These are phyloP conservation scores for Gnathonemus longibarbis DNA, from an alignment of 2,113 vertebrate genomes.

Conservation along the genomic window DNA sequence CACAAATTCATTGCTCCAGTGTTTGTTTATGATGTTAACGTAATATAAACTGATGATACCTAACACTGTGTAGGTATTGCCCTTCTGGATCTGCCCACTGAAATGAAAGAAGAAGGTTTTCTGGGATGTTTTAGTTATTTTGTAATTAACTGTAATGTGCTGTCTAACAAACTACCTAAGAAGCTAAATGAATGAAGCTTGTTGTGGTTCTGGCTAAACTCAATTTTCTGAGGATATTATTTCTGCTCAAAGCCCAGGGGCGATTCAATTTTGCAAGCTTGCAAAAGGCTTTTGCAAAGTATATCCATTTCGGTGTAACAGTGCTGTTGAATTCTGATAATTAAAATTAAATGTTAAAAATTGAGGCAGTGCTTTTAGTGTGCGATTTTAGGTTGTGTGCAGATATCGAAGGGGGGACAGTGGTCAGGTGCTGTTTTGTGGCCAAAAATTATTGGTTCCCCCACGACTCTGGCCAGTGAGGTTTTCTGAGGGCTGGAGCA, in stretches of 20 bases:
- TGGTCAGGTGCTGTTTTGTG: not conserved
- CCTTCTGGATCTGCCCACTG: not conserved
- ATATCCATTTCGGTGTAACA: not conserved
- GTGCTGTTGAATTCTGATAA: not conserved
- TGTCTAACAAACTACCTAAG: not conserved
- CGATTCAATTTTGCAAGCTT: not conserved
- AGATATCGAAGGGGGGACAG: not conserved
- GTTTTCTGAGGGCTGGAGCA: not conserved
- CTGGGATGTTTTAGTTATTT: not conserved
- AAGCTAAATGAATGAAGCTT: not conserved
- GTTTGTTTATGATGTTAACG: not conserved
- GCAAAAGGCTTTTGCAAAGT: not conserved
- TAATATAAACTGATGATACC: not conserved
- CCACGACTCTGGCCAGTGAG: not conserved
- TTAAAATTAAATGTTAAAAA: not conserved
- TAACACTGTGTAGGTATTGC: not conserved
- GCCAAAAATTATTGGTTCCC: not conserved
- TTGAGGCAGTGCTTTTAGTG: not conserved
- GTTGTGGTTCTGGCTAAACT: not conserved
- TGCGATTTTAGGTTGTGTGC: not conserved
- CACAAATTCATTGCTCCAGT: not conserved
- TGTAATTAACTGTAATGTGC: not conserved
- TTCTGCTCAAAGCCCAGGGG: not conserved
- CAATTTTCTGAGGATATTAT: not conserved
- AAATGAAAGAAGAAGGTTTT: not conserved